Percentiles rank a stretch among this genome's conserved stretches.
Conservation (phyloP, 2,113 vertebrate genomes). For the Austrofundulus limnaeus region DNA sequence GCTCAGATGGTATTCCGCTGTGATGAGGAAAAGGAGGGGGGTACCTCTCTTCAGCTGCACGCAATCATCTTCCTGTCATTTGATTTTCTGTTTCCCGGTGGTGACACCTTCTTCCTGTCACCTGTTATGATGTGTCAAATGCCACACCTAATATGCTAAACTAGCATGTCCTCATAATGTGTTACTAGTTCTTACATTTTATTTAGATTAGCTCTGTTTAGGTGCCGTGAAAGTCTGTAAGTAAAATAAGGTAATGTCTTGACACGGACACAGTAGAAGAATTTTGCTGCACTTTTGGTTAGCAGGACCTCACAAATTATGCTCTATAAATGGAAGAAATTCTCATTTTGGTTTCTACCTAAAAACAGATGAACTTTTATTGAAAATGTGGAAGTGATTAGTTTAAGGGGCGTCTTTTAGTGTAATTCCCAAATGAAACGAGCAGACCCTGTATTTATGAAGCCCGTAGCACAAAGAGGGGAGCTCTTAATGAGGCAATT, state of each 20-base stretch:
- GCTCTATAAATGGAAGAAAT: slow-evolving; percentile 69
- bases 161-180: slow-evolving; percentile 41
- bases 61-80: slow-evolving; percentile 75
- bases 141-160: slow-evolving; percentile 66
- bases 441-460: slow-evolving; percentile 89
- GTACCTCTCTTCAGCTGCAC: slow-evolving; percentile 66
- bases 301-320: slow-evolving; percentile 62
- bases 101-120: slow-evolving; percentile 78
- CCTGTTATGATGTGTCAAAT: slow-evolving; percentile 75
- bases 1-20: slow-evolving; percentile 71
- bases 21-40: slow-evolving; percentile 54
- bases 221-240: slow-evolving; percentile 25
- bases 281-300: slow-evolving; percentile 73
- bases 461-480: slow-evolving; percentile 86
- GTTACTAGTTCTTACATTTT: slow-evolving; percentile 31
- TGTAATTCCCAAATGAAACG: slow-evolving; percentile 96
- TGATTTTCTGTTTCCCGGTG: slow-evolving; percentile 70
- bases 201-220: slow-evolving; percentile 15
- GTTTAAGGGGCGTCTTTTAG: slow-evolving; percentile 90
- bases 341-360: slow-evolving; percentile 78
- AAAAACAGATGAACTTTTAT: slow-evolving; percentile 83
- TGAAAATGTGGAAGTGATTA: slow-evolving; percentile 98
- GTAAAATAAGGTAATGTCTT: slow-evolving; percentile 55
- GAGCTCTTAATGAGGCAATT: slow-evolving; percentile 99
- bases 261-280: slow-evolving; percentile 64